Conservation (phyloP, 2,888 invertebrate genomes). For the Rhingia campestris region DNA sequence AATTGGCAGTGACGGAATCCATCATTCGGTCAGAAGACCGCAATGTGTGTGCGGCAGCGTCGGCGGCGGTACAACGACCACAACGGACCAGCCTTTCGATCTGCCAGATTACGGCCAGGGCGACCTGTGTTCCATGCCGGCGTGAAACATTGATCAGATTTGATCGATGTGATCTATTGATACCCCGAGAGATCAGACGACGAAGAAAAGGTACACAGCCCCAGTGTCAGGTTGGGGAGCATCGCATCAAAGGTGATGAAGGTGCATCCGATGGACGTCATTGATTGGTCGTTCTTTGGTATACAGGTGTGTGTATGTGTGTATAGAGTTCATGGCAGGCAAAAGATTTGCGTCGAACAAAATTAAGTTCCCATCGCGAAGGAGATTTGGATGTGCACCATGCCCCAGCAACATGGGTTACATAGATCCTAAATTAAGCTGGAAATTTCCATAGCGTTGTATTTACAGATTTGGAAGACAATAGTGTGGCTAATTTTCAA, state of each 20-base stretch:
- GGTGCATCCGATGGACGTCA: conserved; percentile 69
- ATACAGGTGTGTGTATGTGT: conserved; percentile 59
- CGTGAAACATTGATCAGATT: conserved; percentile 66
- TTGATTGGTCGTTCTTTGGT: conserved; percentile 46
- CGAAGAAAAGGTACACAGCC: conserved; percentile 27
- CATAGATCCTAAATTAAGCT: conserved; percentile 11
- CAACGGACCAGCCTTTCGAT: conserved; percentile 65
- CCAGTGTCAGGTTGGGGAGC: conserved; percentile 61
- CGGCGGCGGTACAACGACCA: conserved; percentile 1
- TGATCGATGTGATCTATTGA: conserved; percentile 75
- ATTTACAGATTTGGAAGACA: conserved; percentile 69
- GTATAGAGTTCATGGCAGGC: conserved; percentile 62
- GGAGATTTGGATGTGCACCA: conserved; percentile 21
- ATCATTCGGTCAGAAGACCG: conserved; percentile 58
- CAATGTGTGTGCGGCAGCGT: conserved; percentile 25
- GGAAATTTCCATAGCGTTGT: conserved; percentile 51
- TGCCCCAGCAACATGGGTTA: conserved; percentile 6
- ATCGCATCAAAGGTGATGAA: conserved; percentile 64
- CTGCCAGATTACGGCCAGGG: conserved; percentile 70
- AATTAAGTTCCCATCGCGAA: conserved; percentile 64
- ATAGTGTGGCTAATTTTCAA: conserved; percentile 63
- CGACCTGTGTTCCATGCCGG: conserved; percentile 72
- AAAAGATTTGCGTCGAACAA: conserved; percentile 52
- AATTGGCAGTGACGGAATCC: conserved; percentile 65
- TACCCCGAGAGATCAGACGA: conserved; percentile 68